phyloP scores from a whole-genome alignment of 2,888 invertebrate species.

The Lasioglossum figueresi region DNA sequence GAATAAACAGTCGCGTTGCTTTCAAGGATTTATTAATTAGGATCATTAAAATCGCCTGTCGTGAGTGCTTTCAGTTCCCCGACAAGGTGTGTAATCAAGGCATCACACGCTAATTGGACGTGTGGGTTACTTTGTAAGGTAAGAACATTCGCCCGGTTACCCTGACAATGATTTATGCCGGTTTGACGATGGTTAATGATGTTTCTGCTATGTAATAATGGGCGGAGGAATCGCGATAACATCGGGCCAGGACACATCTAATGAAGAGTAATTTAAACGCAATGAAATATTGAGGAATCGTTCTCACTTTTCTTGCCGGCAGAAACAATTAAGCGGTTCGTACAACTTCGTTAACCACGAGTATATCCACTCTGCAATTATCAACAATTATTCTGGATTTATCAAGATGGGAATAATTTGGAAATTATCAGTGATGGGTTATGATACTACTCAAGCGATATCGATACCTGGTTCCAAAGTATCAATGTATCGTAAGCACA shows the following conservation, averaged over 20 bases:
- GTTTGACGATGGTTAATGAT: conserved; percentile 34
- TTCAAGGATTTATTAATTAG: conserved; percentile 61
- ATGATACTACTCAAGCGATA: too few relatives aligned
- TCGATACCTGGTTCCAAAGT: too few relatives aligned
- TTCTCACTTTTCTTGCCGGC: background rate
- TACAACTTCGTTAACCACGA: background rate
- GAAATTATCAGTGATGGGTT: too few relatives aligned
- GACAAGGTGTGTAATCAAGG: conserved; percentile 37
- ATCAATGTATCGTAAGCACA: too few relatives aligned
- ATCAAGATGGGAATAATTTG: background rate
- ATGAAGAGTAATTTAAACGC: background rate
- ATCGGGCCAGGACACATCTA: background rate
- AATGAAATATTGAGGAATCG: conserved; percentile 3
- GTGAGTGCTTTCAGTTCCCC: background rate
- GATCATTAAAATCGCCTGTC: conserved; percentile 28
- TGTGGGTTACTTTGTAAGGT: conserved; percentile 8
- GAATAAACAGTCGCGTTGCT: conserved; percentile 66
- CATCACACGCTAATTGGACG: conserved; percentile 47
- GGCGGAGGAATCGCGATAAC: conserved; percentile 3
- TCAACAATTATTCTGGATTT: background rate
- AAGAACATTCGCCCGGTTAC: conserved; percentile 5
- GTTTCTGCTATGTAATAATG: conserved; percentile 21
- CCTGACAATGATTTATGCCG: conserved; percentile 7
- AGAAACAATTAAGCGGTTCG: background rate
- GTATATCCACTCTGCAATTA: background rate